Evolutionary conservation across 2,797 vertebrate genomes (phyloP).

Genomic region (Astyanax mexicanus): DNA sequence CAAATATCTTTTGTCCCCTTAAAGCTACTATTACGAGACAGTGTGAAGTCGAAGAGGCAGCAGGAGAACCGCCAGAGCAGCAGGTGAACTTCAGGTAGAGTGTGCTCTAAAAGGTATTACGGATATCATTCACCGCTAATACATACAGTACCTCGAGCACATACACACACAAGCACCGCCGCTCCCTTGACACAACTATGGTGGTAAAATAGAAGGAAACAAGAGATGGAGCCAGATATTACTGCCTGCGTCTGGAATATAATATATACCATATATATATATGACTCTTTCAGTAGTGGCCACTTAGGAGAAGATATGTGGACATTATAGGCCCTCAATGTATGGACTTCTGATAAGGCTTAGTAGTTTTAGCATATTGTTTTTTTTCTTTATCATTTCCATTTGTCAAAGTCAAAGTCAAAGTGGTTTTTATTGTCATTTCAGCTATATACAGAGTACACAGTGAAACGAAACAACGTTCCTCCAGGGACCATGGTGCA

Average conservation of each 20-base stretch:
- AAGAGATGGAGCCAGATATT: constrained; percentile 1
- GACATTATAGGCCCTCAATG: not conserved
- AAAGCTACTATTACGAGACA: not conserved
- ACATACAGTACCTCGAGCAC: not conserved
- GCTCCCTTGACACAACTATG: not conserved
- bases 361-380: not conserved
- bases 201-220: not conserved
- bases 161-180: not conserved
- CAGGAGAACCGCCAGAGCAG: not conserved
- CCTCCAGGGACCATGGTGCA: too few relatives aligned
- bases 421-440: too few relatives aligned
- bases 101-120: not conserved
- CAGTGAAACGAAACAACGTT: too few relatives aligned
- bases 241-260: not conserved
- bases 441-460: too few relatives aligned
- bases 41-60: not conserved
- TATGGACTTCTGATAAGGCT: not conserved
- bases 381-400: not conserved
- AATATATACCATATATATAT: too few relatives aligned
- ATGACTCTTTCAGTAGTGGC: not conserved
- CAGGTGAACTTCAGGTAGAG: not conserved
- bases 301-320: too few relatives aligned
- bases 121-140: not conserved
- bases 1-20: not conserved
- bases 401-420: too few relatives aligned